Evolutionary conservation across 2,888 invertebrate genomes (phyloP), one percentile per base, ranked within the genome.

Genomic region (Deroplatys truncata): DNA sequence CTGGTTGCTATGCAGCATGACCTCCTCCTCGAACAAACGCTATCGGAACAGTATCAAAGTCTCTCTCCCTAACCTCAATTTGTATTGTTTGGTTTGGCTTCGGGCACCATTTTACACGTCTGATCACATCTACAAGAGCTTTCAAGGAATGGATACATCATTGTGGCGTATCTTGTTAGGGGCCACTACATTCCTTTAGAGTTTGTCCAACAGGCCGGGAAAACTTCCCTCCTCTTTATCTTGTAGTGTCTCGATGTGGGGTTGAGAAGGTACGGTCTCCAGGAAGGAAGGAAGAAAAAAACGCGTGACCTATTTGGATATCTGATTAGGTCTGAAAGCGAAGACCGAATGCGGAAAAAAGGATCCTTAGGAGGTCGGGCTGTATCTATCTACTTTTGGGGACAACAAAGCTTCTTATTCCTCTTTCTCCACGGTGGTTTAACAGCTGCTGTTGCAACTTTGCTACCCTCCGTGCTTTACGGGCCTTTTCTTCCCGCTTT

Each of bases 61-160:
- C 2, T 72, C 56, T 20, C 56, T 72, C 56, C 82, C 82, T n/a
- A 87, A 83, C 87, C 83, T 29, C 83, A 87, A 83, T 87, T 87
- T 83, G 87, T 87, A 87, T 87, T 87, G 87, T 87, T 87, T 87
- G 83, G 87, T 87, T 87, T 83, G 43, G 83, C 31, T 15, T 20
- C 1, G 35, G 35, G 28, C 82, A 16, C 4, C 31, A 87, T 87
- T 83, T 87, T 87, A 87, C 87, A 87, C 87, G 87, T 82, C 83
- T 83, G 87, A 87, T 87, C 83, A 29, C 35, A 87, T 86, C 86
- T 86, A 20, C 28, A 31, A 82, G 86, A 20, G 31, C 82, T 43
- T 56, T 56, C 56, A 56, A 56, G 87, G 82, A 87, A 87, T 28
- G 82, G 83, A 87, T 87, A 87, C 83, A 31, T n/a, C n/a, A n/a